Conservation (phyloP, 2,888 invertebrate species). For the Lithosia quadra region DNA sequence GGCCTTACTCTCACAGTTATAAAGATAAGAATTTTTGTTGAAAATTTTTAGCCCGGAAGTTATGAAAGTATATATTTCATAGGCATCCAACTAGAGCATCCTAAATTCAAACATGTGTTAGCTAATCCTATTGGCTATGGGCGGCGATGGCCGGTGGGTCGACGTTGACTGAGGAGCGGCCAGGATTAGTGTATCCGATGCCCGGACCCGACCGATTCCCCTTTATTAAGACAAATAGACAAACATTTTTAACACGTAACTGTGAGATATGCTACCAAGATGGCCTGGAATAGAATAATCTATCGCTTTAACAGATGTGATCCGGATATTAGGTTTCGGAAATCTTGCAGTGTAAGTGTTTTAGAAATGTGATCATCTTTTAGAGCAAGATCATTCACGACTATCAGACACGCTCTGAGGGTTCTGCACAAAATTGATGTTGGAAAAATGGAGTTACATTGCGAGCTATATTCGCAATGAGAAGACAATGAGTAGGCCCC, state of each 20-base stretch:
- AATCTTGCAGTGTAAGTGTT: constrained; percentile 13
- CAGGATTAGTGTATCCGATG: constrained; percentile 67
- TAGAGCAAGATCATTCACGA: not conserved
- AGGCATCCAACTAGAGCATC: constrained; percentile 23
- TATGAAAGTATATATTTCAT: not conserved
- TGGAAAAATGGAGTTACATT: too few species aligned
- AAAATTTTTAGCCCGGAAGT: not conserved
- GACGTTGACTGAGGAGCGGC: constrained; percentile 71
- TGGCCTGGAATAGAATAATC: constrained; percentile 34
- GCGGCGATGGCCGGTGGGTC: constrained; percentile 54
- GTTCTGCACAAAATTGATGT: not conserved
- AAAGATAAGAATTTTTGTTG: too few species aligned
- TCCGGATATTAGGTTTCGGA: constrained; percentile 32
- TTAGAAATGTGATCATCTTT: constrained; percentile 3
- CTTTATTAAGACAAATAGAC: constrained; percentile 75
- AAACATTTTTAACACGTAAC: constrained; percentile 72
- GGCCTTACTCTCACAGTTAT: too few species aligned
- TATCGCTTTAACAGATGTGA: constrained; percentile 35
- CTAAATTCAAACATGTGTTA: constrained; percentile 66
- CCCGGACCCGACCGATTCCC: constrained; percentile 62
- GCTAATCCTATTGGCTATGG: constrained; percentile 63
- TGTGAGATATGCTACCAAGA: constrained; percentile 52
- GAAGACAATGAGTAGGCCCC: not conserved
- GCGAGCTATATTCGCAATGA: not conserved
- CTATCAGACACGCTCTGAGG: not conserved